Evolutionary conservation across 2,797 vertebrate genomes (phyloP).

Genomic region (Sebastes variabilis): DNA sequence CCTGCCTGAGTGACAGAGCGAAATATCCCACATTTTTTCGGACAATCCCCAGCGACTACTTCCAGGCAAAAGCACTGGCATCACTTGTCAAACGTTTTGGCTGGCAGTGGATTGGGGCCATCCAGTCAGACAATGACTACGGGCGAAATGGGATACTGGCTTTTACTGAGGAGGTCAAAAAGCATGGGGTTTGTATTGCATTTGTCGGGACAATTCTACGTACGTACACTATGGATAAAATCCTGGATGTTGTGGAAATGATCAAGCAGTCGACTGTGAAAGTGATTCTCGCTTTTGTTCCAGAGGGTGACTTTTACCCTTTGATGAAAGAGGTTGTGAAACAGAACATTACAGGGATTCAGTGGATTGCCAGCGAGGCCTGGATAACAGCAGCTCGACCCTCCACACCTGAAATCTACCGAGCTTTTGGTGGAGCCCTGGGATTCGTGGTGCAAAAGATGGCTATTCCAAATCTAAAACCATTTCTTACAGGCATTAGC

Average conservation of each 20-base stretch:
- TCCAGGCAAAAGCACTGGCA: conserved; percentile 83
- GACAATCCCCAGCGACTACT: conserved; percentile 83
- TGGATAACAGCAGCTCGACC: conserved; percentile 81
- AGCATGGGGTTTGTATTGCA: conserved; percentile 78
- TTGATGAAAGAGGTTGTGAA: conserved; percentile 80
- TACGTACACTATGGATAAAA: conserved; percentile 67
- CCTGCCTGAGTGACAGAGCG: conserved; percentile 79
- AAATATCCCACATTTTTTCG: conserved; percentile 85
- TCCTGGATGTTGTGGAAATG: conserved; percentile 73
- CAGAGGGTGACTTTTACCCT: conserved; percentile 79
- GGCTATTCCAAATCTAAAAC: conserved; percentile 76
- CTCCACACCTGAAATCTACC: conserved; percentile 77
- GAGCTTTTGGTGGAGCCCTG: conserved; percentile 78
- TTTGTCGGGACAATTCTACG: conserved; percentile 79
- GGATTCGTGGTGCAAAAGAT: conserved; percentile 81
- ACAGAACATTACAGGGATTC: conserved; percentile 83
- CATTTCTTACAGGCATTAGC: conserved; percentile 71
- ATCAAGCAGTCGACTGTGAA: conserved; percentile 79
- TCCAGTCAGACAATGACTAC: conserved; percentile 84
- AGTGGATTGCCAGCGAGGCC: conserved; percentile 85
- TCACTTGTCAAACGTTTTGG: conserved; percentile 79
- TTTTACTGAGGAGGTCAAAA: conserved; percentile 79
- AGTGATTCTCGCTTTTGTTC: conserved; percentile 81
- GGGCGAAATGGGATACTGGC: conserved; percentile 77
- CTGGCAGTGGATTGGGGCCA: conserved; percentile 84